Evolutionary conservation across 2,797 vertebrate species (phyloP), one percentile per base, ranked within the genome.

Genomic region (Fratercula arctica): DNA sequence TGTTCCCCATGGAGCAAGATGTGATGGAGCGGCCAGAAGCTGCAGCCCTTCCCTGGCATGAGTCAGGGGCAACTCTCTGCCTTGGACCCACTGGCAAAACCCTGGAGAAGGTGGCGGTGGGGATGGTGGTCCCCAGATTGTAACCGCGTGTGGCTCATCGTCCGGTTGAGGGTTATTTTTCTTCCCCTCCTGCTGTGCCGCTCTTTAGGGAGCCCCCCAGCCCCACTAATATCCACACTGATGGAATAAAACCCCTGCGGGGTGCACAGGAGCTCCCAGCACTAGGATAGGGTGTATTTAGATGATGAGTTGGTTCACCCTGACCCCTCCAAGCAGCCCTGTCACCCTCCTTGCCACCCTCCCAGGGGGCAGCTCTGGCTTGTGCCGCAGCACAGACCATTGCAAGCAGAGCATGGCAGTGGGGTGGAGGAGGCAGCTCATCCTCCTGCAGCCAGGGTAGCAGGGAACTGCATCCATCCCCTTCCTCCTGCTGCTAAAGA

Each of bases 111-210:
- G 26, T 50, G 35, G 24, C 46, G 13, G 16, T 46, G 39, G 56
- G 64, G 25, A n/a, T 0, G 1, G 12, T 0, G 0, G n/a, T 56
- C 76, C 45, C 14, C 33, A 41, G 37, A 26, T 4, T 50, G 48
- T 31, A 63, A 14, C 20, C 1, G 1, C 0, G 0, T 16, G n/a
- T n/a, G 15, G 11, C 28, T 80, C 54, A 13, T 43, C 12, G 1
- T 25, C 73, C 77, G 24, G 11, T 16, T 18, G 20, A 39, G 57
- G 26, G 41, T 51, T 74, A 11, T 54, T 85, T 72, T 75, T 57
- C 24, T 53, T 69, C 28, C 24, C 3, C 21, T 56, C 11, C 33
- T 46, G 21, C 45, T 6, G 1, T 46, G 23, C 5, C 21, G 21
- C 35, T 24, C 33, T 39, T 50, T 39, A 78, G 83, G 67, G 43